A percentile compares a stretch with the other conserved stretches of the same genome.
Evolutionary conservation across 2,797 vertebrate genomes (phyloP).

Genomic region (Carcharodon carcharias): DNA sequence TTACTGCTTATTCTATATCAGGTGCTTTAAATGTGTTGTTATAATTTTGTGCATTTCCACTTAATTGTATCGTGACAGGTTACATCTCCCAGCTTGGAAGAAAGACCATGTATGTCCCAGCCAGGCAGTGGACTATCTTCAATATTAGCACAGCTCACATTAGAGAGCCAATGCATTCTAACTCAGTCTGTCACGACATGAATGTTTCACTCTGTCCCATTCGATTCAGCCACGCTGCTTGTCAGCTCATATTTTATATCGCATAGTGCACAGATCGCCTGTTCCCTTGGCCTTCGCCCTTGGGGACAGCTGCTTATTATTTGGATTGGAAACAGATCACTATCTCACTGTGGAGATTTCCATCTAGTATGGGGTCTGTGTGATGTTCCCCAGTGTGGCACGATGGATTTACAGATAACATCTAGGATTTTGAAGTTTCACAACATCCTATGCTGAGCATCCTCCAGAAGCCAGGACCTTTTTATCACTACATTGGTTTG

Average conservation of each 20-base stretch:
- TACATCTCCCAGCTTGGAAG: neutral
- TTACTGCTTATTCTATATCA: neutral
- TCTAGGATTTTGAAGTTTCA: neutral
- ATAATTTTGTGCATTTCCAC: neutral
- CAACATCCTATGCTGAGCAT: neutral
- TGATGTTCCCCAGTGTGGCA: neutral
- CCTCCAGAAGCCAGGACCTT: neutral
- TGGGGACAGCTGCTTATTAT: neutral
- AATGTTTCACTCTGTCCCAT: neutral
- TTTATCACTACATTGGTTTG: neutral
- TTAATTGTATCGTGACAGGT: neutral
- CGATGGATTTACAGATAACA: neutral
- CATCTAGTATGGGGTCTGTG: neutral
- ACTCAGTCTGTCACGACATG: neutral
- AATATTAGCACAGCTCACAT: neutral
- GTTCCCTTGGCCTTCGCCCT: neutral
- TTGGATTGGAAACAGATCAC: neutral
- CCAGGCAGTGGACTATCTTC: neutral
- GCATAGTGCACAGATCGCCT: neutral
- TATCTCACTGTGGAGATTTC: neutral
- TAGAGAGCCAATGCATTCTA: neutral
- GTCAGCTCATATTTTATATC: neutral
- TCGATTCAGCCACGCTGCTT: neutral
- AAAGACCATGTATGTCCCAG: neutral
- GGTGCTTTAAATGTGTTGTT: neutral